Conservation (phyloP, 30 jellyfish, hydroid and myxozoan species). For the Aurelia sp. region DNA sequence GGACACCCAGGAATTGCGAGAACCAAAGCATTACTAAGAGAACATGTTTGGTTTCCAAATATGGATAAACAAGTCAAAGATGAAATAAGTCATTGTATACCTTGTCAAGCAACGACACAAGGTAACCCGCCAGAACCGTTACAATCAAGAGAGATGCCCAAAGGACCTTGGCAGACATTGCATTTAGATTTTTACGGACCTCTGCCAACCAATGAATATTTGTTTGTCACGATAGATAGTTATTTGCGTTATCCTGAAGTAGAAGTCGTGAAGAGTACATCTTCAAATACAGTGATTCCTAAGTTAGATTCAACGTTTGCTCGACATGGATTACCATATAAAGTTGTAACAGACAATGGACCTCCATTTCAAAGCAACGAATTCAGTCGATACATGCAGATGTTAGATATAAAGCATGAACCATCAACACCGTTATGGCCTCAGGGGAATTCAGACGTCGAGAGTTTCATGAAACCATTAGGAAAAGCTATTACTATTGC, state of each 20-base stretch:
- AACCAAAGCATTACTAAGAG: conserved; percentile 25
- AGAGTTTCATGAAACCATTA: conserved; percentile 39
- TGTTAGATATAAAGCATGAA: conserved; percentile 23
- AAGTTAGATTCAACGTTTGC: conserved; percentile 19
- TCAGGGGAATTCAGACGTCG: conserved; percentile 55
- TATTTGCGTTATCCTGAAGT: conserved; percentile 62
- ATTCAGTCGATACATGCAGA: background rate
- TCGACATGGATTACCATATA: conserved; percentile 18
- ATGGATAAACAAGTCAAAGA: conserved; percentile 30
- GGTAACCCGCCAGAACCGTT: conserved; percentile 29
- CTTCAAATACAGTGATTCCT: conserved; percentile 11
- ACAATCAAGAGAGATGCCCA: conserved; percentile 3
- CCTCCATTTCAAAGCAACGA: conserved; percentile 67
- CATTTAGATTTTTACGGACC: conserved; percentile 59
- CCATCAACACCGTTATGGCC: conserved; percentile 56
- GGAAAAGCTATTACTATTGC: conserved; percentile 38
- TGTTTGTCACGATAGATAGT: conserved; percentile 30
- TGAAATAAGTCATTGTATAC: conserved; percentile 4
- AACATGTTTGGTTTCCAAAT: conserved; percentile 56
- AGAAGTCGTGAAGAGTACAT: conserved; percentile 26
- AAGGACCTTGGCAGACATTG: conserved; percentile 42
- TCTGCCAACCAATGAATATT: conserved; percentile 35
- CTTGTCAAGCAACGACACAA: conserved; percentile 51
- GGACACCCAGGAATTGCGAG: conserved; percentile 70
- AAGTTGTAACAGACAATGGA: conserved; percentile 47